Evolutionary conservation across 2,797 vertebrate genomes (phyloP).

Genomic region (Gouania willdenowi): DNA sequence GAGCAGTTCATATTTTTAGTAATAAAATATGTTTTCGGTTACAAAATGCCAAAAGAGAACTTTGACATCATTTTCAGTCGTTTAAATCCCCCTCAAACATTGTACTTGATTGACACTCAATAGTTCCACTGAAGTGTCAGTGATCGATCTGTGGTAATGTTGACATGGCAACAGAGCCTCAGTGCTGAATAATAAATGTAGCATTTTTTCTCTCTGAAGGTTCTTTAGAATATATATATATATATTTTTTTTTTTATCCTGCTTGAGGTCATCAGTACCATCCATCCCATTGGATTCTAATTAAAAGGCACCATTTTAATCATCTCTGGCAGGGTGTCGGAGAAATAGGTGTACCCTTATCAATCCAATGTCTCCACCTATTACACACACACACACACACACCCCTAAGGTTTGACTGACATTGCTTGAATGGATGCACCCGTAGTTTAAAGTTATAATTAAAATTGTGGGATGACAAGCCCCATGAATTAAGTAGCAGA

Average conservation of each 20-base stretch:
- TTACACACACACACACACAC: slow-evolving; percentile 17
- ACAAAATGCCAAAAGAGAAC: too few relatives aligned
- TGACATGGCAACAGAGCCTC: slow-evolving; percentile 38
- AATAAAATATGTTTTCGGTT: too few relatives aligned
- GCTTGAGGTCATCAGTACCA: slow-evolving; percentile 56
- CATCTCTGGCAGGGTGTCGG: slow-evolving; percentile 44
- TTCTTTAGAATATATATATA: slow-evolving; percentile 41
- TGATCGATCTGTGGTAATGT: slow-evolving; percentile 29
- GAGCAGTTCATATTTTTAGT: too few relatives aligned
- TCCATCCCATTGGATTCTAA: slow-evolving; percentile 68
- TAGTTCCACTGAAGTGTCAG: slow-evolving; percentile 19
- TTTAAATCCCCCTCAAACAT: too few relatives aligned
- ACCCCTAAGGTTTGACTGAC: slow-evolving; percentile 39
- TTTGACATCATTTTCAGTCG: too few relatives aligned
- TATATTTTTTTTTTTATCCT: slow-evolving; percentile 2
- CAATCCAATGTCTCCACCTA: slow-evolving; percentile 47
- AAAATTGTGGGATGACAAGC: slow-evolving; percentile 74
- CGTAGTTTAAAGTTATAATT: slow-evolving; percentile 73
- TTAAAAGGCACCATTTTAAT: slow-evolving; percentile 72
- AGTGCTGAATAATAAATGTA: slow-evolving; percentile 5
- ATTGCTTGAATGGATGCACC: slow-evolving; percentile 54
- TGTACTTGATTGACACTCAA: slow-evolving; percentile 1
- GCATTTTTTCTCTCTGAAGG: slow-evolving; percentile 5
- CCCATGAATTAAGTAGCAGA: slow-evolving; percentile 58
- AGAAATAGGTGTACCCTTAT: slow-evolving; percentile 52